These are phyloP conservation scores for Ophion obscuratus DNA, from an alignment of 2,888 invertebrate species.

Conservation along the genomic window DNA sequence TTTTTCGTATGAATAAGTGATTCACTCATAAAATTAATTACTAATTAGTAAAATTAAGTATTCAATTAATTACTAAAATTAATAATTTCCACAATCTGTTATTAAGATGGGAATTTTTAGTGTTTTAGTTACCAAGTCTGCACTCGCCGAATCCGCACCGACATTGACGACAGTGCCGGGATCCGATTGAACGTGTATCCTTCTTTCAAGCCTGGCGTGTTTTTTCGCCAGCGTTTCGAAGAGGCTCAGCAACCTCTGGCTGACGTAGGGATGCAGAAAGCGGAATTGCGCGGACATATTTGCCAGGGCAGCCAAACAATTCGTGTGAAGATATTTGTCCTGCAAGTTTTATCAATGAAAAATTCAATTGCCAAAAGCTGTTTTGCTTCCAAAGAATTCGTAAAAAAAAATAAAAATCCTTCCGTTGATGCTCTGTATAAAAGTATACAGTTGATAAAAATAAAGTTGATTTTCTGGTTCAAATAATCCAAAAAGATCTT, in stretches of 20 bases:
- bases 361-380: neutral
- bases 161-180: slow-evolving; percentile 48
- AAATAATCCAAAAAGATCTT: too few species aligned
- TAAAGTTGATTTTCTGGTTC: neutral
- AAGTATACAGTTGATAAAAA: neutral
- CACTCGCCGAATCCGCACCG: slow-evolving; percentile 65
- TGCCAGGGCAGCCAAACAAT: slow-evolving; percentile 98
- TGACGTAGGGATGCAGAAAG: slow-evolving; percentile 97
- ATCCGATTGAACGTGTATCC: slow-evolving; percentile 74
- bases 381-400: neutral
- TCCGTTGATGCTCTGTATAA: neutral
- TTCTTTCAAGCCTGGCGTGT: slow-evolving; percentile 88
- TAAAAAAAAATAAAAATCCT: neutral
- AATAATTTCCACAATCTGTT: too few species aligned
- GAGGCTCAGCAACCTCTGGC: slow-evolving; percentile 95
- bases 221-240: slow-evolving; percentile 96
- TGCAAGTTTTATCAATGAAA: slow-evolving; percentile 72
- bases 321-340: slow-evolving; percentile 99
- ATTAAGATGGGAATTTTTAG: neutral
- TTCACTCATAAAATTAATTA: too few species aligned
- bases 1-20: too few species aligned
- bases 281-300: slow-evolving; percentile 99
- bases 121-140: slow-evolving; percentile 77
- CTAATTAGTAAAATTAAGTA: too few species aligned
- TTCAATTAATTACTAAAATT: too few species aligned